phyloP scores from a whole-genome alignment of 1,140 invertebrate species.

The Arctopsyche grandis region DNA sequence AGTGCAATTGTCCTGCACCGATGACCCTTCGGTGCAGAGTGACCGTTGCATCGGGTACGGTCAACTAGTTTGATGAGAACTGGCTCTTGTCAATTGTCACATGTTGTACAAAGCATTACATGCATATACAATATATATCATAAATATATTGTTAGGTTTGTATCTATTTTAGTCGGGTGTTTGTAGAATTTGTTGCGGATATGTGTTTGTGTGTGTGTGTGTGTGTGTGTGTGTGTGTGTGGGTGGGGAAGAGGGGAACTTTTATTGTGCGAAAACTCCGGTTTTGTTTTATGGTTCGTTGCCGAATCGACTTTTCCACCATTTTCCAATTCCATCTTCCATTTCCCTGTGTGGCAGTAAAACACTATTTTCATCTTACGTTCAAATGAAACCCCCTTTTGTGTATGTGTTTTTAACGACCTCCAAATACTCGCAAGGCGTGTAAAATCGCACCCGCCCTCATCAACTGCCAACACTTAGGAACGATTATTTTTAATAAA shows the following conservation, averaged over 20 bases:
- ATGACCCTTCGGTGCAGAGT: neutral
- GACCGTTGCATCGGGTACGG: conserved; percentile 10
- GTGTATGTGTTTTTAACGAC: conserved; percentile 56
- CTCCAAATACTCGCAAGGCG: conserved; percentile 46
- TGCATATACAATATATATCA: neutral
- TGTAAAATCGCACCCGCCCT: conserved; percentile 1
- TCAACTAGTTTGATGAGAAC: conserved; percentile 31
- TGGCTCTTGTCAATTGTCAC: neutral
- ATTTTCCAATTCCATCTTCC: conserved; percentile 41
- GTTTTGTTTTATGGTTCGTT: conserved; percentile 29
- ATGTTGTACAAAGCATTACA: neutral
- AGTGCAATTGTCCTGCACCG: conserved; percentile 7
- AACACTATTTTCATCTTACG: conserved; percentile 54
- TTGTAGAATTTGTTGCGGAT: too few species aligned
- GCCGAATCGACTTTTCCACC: conserved; percentile 40
- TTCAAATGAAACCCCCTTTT: conserved; percentile 52
- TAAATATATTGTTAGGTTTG: neutral
- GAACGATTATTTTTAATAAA: neutral
- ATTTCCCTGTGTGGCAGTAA: conserved; percentile 43
- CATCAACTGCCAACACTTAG: neutral
- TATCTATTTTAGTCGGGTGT: neutral
- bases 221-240: neutral
- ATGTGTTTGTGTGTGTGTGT: neutral
- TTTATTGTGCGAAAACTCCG: conserved; percentile 1
- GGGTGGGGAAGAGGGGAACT: neutral